These are phyloP conservation scores for Hylaea fasciaria DNA, from an alignment of 2,888 invertebrate species.

Conservation along the genomic window DNA sequence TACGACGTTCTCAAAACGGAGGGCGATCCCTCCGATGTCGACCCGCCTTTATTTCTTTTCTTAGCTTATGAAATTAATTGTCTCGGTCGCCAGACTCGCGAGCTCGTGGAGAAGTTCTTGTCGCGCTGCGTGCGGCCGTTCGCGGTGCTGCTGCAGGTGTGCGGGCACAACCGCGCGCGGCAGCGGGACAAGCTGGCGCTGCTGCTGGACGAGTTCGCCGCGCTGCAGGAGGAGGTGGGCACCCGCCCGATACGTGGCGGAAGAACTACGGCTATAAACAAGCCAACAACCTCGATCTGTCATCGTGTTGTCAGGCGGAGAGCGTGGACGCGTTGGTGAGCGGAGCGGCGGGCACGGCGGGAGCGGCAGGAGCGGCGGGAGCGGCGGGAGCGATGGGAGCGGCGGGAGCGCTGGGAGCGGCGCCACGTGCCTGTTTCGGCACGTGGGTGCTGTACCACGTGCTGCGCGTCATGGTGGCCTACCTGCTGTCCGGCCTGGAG, in stretches of 20 bases:
- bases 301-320: constrained; percentile 88
- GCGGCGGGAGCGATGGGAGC: constrained; percentile 85
- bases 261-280: too few relatives aligned
- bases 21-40: too few relatives aligned
- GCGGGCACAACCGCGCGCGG: constrained; percentile 97
- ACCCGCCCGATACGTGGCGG: too few relatives aligned
- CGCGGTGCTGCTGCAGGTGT: constrained; percentile 93
- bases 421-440: constrained; percentile 90
- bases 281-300: too few relatives aligned
- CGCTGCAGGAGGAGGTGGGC: constrained; percentile 95
- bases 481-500: constrained; percentile 96
- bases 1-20: too few relatives aligned
- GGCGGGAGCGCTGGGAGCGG: constrained; percentile 54
- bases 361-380: constrained; percentile 86
- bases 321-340: constrained; percentile 90
- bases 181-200: constrained; percentile 97
- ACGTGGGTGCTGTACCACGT: constrained; percentile 99
- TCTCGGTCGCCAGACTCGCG: constrained; percentile 92
- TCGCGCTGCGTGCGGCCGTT: constrained; percentile 94
- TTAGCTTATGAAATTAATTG: too few relatives aligned
- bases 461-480: constrained; percentile 95
- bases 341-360: constrained; percentile 59
- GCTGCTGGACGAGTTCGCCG: constrained; percentile 95
- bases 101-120: constrained; percentile 95
- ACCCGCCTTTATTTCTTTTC: too few relatives aligned